These are phyloP conservation scores for Thalassarche chlororhynchos DNA, from an alignment of 2,113 vertebrate species.

Conservation along the genomic window DNA sequence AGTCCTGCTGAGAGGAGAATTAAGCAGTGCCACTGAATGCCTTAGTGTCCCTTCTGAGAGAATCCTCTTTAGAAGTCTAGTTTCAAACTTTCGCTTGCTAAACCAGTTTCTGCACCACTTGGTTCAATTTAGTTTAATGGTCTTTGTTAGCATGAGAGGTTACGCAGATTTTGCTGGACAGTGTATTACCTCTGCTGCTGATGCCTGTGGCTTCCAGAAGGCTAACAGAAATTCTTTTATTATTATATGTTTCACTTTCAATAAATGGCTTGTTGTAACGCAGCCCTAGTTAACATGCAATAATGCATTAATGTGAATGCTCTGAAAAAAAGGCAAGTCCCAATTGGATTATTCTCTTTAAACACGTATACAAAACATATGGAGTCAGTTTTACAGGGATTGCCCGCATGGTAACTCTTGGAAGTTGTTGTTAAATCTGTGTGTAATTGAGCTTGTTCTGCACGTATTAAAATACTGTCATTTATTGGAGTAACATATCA, in stretches of 20 bases:
- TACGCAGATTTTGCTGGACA: not conserved
- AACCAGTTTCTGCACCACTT: not conserved
- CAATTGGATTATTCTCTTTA: not conserved
- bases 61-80: not conserved
- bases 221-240: not conserved
- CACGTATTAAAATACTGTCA: fast-evolving
- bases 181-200: not conserved
- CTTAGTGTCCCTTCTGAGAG: not conserved
- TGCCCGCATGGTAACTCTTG: not conserved
- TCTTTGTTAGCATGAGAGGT: not conserved
- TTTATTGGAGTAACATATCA: not conserved
- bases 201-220: not conserved
- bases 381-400: not conserved
- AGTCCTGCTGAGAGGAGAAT: not conserved
- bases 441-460: not conserved
- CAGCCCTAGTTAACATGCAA: not conserved
- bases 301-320: not conserved
- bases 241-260: not conserved
- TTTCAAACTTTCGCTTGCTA: not conserved
- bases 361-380: not conserved
- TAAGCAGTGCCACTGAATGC: not conserved
- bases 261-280: not conserved
- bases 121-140: not conserved
- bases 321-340: not conserved
- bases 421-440: not conserved